phyloP scores from a whole-genome alignment of 2,113 vertebrate genomes.

The Alexandromys fortis region DNA sequence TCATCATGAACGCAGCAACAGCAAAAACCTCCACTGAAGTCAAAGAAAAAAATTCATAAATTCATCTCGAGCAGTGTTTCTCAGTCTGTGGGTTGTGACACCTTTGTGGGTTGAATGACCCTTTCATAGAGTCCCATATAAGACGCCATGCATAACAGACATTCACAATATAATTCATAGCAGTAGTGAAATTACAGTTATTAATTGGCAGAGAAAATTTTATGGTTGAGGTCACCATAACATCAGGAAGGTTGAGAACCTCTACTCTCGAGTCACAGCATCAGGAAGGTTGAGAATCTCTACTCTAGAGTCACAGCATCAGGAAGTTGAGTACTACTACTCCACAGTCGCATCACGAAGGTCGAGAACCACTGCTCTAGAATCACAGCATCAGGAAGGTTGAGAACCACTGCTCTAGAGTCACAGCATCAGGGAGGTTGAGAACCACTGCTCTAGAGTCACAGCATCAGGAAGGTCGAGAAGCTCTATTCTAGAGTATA shows the following conservation, averaged over 20 bases:
- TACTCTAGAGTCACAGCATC: too few species aligned
- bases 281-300: too few species aligned
- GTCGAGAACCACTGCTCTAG: background rate
- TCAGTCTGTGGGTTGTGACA: background rate
- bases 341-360: too few species aligned
- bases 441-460: too few species aligned
- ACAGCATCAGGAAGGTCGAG: too few species aligned
- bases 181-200: background rate
- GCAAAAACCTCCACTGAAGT: background rate
- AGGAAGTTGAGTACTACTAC: too few species aligned
- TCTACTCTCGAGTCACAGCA: background rate
- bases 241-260: background rate
- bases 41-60: background rate
- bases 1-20: background rate
- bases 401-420: too few species aligned
- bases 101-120: too few species aligned
- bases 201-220: background rate
- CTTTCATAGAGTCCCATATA: background rate
- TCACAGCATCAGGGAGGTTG: too few species aligned
- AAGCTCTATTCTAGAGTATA: background rate
- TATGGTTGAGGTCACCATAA: background rate
- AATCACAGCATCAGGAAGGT: too few species aligned
- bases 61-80: background rate
- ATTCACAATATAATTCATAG: background rate
- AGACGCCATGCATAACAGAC: background rate